These are phyloP conservation scores for Microcebus jonahi DNA, from an alignment of 2,113 vertebrate species.

Conservation along the genomic window DNA sequence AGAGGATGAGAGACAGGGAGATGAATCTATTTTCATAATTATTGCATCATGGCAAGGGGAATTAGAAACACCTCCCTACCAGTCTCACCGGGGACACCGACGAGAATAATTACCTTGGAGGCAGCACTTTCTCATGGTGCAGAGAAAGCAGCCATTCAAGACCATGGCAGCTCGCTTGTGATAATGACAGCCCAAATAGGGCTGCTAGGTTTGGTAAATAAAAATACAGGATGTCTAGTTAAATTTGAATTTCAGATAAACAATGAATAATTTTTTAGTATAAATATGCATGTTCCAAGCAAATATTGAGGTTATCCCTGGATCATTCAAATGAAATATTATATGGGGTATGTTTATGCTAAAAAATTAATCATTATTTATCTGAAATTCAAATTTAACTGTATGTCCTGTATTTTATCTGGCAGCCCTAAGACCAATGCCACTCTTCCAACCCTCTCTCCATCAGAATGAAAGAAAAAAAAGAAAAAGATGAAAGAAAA, in stretches of 20 bases:
- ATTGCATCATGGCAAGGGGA: not conserved
- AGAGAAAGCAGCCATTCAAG: not conserved
- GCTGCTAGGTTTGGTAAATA: not conserved
- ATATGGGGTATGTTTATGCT: not conserved
- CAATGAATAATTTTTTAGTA: not conserved
- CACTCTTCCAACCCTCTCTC: not conserved
- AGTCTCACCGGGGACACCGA: not conserved
- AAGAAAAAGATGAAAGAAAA: too few species aligned
- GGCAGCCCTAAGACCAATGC: not conserved
- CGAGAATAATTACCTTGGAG: not conserved
- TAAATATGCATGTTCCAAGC: constrained; percentile 11
- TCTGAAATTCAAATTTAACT: constrained; percentile 62
- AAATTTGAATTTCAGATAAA: constrained; percentile 57
- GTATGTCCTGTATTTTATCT: not conserved
- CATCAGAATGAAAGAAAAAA: not conserved
- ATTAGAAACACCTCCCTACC: not conserved
- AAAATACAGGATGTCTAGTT: not conserved
- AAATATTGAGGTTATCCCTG: constrained; percentile 22
- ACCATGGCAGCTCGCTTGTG: not conserved
- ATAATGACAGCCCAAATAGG: not conserved
- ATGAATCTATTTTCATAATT: not conserved
- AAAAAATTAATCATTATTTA: constrained; percentile 18
- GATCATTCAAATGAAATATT: constrained; percentile 7
- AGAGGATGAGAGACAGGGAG: not conserved
- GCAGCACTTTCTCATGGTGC: not conserved